Conservation (phyloP, 2,888 invertebrate species). For the Leucophenga maculata region DNA sequence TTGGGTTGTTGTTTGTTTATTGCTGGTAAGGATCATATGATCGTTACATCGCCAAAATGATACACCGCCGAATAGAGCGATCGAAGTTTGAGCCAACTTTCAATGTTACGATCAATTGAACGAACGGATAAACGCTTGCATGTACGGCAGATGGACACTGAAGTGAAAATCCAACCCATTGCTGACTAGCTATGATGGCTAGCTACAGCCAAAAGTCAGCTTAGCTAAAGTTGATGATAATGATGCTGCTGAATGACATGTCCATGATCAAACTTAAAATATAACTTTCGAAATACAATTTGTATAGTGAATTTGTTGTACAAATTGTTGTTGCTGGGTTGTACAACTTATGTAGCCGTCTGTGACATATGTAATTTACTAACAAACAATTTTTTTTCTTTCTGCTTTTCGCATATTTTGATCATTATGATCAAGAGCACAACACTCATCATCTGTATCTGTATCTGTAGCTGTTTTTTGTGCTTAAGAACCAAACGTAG, state of each 20-base stretch:
- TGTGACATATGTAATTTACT: constrained; percentile 28
- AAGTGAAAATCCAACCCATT: constrained; percentile 49
- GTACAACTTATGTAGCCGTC: neutral
- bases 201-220: neutral
- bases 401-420: too few species aligned
- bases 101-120: constrained; percentile 48
- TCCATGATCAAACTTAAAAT: constrained; percentile 12
- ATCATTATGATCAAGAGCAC: too few species aligned
- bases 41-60: constrained; percentile 44
- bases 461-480: neutral
- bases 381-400: neutral
- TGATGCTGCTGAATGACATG: constrained; percentile 26
- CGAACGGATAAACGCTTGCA: constrained; percentile 55
- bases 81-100: constrained; percentile 40
- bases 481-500: neutral
- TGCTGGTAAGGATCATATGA: constrained; percentile 37
- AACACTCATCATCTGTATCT: constrained; percentile 46
- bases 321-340: neutral
- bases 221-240: constrained; percentile 11
- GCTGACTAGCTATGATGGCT: neutral
- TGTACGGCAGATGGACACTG: constrained; percentile 32
- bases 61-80: constrained; percentile 46
- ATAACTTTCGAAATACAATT: constrained; percentile 25
- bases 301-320: neutral
- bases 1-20: constrained; percentile 59